Base-by-base conservation (phyloP, 1,140 invertebrate species). In the Penaeus indicus region DNA sequence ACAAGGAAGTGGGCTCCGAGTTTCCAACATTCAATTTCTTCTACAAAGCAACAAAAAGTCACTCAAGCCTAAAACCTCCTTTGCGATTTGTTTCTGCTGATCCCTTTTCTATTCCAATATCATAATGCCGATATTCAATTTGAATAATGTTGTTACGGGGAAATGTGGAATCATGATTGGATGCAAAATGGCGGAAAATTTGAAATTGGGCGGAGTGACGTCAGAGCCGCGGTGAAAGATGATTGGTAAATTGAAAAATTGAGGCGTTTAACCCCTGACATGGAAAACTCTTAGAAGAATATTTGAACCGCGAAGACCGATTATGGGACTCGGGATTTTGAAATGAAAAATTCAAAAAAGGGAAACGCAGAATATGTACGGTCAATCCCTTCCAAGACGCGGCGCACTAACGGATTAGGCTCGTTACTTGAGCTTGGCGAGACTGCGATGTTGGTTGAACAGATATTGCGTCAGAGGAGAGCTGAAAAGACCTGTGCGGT, bases 191-290 rank as follows among this genome's bases (percentile, higher is more conserved):
- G 72, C 77, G 88, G 88, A 85, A 89, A 89, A 89, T 89, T 84
- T 61, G 82, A 85, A 89, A 89, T 89, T 75, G 88, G 82, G 86
- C 81, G 38, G 10, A 54, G 88, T 89, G 88, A 89, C 88, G 88
- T 89, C 88, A 89, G 62, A 84, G 81, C 72, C 88, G 83, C 60
- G 88, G 88, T 61, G 83, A 67, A 85, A 89, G 82, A 89, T 89
- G 88, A 89, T 89, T 89, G 88, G 88, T 85, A 89, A 89, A 89
- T 89, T 89, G 88, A 84, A 89, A 89, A 89, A 89, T 89, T 89
- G 88, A 85, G 62, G 82, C 83, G 82, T 84, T 89, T 89, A 89
- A 89, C 88, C 88, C 60, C 88, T 79, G 82, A 89, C 88, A 89
- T 78, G 88, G 88, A 89, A 89, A 89, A 84, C 83, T 83, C 80